Percentiles rank a stretch among this genome's conserved stretches.
These are phyloP conservation scores for Cheilinus undulatus DNA, from an alignment of 2,113 vertebrate species.

Conservation along the genomic window DNA sequence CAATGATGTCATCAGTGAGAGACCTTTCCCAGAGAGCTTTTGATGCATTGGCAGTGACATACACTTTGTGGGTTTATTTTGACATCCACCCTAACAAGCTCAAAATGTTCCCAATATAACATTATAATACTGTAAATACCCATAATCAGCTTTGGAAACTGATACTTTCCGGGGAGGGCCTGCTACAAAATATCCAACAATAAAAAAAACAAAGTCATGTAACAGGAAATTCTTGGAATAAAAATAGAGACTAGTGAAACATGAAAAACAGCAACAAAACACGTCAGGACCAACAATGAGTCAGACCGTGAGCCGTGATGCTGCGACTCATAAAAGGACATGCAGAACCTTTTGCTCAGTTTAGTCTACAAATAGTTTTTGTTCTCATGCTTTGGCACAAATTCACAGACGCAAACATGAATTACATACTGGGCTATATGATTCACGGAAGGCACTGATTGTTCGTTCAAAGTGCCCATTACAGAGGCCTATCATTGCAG, in stretches of 20 bases:
- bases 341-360: conserved; percentile 57
- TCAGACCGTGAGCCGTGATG: conserved; percentile 28
- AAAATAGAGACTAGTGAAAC: conserved; percentile 34
- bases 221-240: conserved; percentile 49
- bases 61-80: conserved; percentile 20
- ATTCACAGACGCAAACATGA: conserved; percentile 77
- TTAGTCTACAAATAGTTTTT: conserved; percentile 69
- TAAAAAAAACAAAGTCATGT: conserved; percentile 53
- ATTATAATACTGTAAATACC: conserved; percentile 39
- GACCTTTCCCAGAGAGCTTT: conserved; percentile 3
- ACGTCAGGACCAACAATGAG: conserved; percentile 32
- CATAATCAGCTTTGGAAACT: conserved; percentile 31
- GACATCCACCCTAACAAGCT: conserved; percentile 16
- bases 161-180: conserved; percentile 12
- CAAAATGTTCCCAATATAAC: conserved; percentile 23
- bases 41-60: conserved; percentile 20
- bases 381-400: conserved; percentile 69
- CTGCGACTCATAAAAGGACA: conserved; percentile 41
- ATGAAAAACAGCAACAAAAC: conserved; percentile 12
- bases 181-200: conserved; percentile 36
- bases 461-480: conserved; percentile 79
- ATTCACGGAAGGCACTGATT: conserved; percentile 76
- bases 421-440: conserved; percentile 78
- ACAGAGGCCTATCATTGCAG: conserved; percentile 82
- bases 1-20: conserved; percentile 15